These are phyloP conservation scores for Drosophila pallidifrons DNA, from an alignment of 1,140 invertebrate species.

Conservation along the genomic window DNA sequence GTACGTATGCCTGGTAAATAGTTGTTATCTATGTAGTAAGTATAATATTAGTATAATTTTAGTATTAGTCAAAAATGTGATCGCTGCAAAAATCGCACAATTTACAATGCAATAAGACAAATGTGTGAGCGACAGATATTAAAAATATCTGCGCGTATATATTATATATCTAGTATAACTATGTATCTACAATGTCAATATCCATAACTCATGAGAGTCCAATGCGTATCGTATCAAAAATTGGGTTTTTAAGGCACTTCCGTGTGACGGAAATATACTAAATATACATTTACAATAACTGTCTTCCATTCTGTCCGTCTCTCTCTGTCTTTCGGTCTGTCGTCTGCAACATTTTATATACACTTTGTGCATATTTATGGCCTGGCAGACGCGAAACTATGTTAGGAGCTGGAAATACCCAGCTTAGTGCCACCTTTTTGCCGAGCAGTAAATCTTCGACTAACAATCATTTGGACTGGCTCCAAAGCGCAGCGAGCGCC, in stretches of 20 bases:
- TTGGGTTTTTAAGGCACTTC: slow-evolving; percentile 82
- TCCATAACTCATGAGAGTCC: slow-evolving; percentile 42
- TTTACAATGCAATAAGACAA: slow-evolving; percentile 72
- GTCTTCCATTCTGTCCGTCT: slow-evolving; percentile 36
- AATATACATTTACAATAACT: slow-evolving; percentile 62
- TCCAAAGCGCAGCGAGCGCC: slow-evolving; percentile 66
- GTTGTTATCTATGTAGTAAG: slow-evolving; percentile 42
- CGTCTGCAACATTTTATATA: slow-evolving; percentile 12
- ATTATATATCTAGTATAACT: slow-evolving; percentile 13
- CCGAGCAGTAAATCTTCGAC: slow-evolving; percentile 66
- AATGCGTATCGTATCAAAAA: slow-evolving; percentile 74
- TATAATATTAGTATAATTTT: slow-evolving; percentile 9
- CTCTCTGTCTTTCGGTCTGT: not conserved
- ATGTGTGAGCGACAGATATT: slow-evolving; percentile 11
- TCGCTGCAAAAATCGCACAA: slow-evolving; percentile 74
- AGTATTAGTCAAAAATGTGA: slow-evolving; percentile 77
- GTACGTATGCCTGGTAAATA: slow-evolving; percentile 74
- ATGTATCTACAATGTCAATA: slow-evolving; percentile 32
- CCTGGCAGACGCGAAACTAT: slow-evolving; percentile 47
- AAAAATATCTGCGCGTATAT: slow-evolving; percentile 15
- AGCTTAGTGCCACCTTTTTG: slow-evolving; percentile 68
- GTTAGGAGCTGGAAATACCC: slow-evolving; percentile 54
- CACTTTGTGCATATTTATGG: slow-evolving; percentile 53
- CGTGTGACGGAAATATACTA: slow-evolving; percentile 85
- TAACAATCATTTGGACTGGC: slow-evolving; percentile 74